phyloP scores from a whole-genome alignment of 2,113 vertebrate species.

The Oreotrochilus melanogaster region DNA sequence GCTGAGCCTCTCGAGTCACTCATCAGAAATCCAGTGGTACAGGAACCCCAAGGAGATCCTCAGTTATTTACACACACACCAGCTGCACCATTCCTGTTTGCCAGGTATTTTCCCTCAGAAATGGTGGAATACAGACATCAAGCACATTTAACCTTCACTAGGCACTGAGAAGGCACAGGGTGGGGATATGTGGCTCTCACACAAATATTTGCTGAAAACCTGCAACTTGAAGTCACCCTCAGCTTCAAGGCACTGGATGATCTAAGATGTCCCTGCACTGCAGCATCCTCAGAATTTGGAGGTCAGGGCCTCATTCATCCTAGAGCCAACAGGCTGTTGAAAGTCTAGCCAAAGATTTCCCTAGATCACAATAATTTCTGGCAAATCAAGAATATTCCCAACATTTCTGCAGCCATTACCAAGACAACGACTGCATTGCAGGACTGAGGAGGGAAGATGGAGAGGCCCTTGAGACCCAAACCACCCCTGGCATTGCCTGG shows the following conservation, averaged over 20 bases:
- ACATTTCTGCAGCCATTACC: accelerated
- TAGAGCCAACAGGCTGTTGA: background rate
- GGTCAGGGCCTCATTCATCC: background rate
- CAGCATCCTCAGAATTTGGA: background rate
- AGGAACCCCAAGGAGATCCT: background rate
- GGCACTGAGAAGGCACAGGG: background rate
- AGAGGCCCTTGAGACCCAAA: background rate
- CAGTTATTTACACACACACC: background rate
- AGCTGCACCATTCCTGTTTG: background rate
- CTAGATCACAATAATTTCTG: background rate
- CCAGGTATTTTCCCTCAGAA: background rate
- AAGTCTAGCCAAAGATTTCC: background rate
- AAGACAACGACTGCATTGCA: background rate
- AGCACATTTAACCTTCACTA: background rate
- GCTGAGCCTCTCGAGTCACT: background rate
- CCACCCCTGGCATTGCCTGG: background rate
- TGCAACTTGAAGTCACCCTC: background rate
- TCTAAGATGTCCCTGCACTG: background rate
- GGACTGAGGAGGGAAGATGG: background rate
- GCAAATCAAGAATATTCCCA: background rate
- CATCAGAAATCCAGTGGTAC: background rate
- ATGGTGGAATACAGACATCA: background rate
- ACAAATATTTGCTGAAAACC: background rate
- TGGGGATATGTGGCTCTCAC: background rate
- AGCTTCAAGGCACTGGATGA: background rate